A percentile compares a stretch with the other conserved stretches of the same genome.
phyloP scores from a whole-genome alignment of 2,888 invertebrate genomes.

The Drosophila meridionalis region DNA sequence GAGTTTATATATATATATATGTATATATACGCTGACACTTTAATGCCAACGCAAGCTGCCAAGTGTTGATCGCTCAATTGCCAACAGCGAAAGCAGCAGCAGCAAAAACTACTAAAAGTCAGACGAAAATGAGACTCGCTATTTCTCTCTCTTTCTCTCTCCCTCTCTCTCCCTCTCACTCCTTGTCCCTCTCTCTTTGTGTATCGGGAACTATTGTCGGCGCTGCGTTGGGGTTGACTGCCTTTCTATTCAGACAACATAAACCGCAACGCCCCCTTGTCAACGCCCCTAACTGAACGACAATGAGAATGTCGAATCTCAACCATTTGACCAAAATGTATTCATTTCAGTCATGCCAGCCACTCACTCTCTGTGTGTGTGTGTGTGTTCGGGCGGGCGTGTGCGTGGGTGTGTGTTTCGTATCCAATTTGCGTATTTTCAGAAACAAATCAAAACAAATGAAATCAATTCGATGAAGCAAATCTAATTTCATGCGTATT shows the following conservation, averaged over 20 bases:
- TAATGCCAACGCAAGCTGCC: constrained; percentile 72
- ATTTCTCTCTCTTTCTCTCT: neutral
- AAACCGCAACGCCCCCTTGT: constrained; percentile 64
- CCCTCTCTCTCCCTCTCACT: neutral
- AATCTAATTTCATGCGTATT: constrained; percentile 79
- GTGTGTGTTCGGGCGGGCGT: constrained; percentile 28
- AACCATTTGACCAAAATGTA: constrained; percentile 70
- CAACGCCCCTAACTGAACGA: constrained; percentile 40
- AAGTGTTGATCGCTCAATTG: constrained; percentile 74
- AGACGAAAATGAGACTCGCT: constrained; percentile 25
- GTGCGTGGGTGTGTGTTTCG: constrained; percentile 44
- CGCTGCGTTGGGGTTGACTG: constrained; percentile 11
- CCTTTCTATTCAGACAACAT: constrained; percentile 60
- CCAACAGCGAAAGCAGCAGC: constrained; percentile 31
- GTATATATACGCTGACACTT: constrained; percentile 65
- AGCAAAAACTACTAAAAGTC: constrained; percentile 68
- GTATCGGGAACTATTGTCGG: neutral
- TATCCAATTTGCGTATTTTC: constrained; percentile 78
- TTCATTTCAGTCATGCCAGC: constrained; percentile 65
- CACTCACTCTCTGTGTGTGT: constrained; percentile 21
- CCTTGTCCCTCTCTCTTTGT: neutral
- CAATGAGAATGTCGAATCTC: constrained; percentile 46
- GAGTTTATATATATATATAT: constrained; percentile 40
- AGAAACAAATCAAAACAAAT: constrained; percentile 77
- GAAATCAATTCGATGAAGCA: constrained; percentile 79